Percentiles rank a stretch among this genome's conserved stretches.
Conservation (phyloP, 2,888 invertebrate species). For the Petrophora chlorosata region DNA sequence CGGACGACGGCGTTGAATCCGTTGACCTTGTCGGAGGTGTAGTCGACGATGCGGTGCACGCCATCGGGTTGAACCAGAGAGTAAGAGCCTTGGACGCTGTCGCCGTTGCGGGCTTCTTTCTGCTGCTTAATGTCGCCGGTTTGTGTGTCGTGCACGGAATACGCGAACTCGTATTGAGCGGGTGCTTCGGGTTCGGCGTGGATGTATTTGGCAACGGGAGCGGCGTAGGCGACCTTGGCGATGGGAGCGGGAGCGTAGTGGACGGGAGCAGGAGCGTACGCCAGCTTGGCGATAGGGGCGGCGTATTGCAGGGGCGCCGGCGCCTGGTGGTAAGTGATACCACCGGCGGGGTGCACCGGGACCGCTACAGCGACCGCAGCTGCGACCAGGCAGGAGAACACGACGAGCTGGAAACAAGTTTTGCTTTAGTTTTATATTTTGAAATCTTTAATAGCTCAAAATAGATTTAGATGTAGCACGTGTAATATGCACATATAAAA, state of each 20-base stretch:
- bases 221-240: slow-evolving; percentile 27
- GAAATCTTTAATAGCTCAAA: background rate
- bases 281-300: slow-evolving; percentile 20
- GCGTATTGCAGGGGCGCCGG: slow-evolving; percentile 29
- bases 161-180: slow-evolving; percentile 72
- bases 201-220: slow-evolving; percentile 44
- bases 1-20: slow-evolving; percentile 77
- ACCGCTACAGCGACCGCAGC: slow-evolving; percentile 54
- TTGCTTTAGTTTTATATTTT: background rate
- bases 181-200: slow-evolving; percentile 51
- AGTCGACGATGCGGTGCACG: slow-evolving; percentile 72
- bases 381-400: slow-evolving; percentile 54
- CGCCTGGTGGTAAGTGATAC: slow-evolving; percentile 50
- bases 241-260: slow-evolving; percentile 30
- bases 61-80: slow-evolving; percentile 79
- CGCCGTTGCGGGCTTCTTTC: slow-evolving; percentile 71
- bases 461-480: too few relatives aligned
- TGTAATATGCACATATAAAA: too few relatives aligned
- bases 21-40: slow-evolving; percentile 68
- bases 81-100: slow-evolving; percentile 74
- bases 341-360: slow-evolving; percentile 42
- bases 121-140: slow-evolving; percentile 77
- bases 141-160: slow-evolving; percentile 73
- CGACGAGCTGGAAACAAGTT: slow-evolving; percentile 46
- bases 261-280: slow-evolving; percentile 31